These are phyloP conservation scores for Dolichomitus sp. DNA, from an alignment of 2,888 invertebrate species.

Conservation along the genomic window DNA sequence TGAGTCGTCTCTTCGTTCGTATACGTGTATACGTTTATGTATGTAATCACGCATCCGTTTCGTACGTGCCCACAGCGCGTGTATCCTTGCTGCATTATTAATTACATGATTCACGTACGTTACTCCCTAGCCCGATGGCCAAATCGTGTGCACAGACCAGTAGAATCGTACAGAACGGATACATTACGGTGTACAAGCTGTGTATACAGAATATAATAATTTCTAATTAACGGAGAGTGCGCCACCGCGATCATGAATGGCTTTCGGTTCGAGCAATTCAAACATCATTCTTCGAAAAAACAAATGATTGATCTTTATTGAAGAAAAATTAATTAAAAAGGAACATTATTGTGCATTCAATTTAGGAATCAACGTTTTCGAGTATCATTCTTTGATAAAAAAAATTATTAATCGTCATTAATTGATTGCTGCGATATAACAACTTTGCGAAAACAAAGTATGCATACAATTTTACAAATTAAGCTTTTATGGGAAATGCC, in stretches of 20 bases:
- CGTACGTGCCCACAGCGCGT: conserved; percentile 81
- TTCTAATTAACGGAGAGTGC: conserved; percentile 30
- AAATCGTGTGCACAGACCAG: conserved; percentile 38
- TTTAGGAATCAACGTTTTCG: no score
- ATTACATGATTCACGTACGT: conserved; percentile 75
- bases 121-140: conserved; percentile 49
- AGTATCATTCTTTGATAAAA: no score
- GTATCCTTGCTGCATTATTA: conserved; percentile 84
- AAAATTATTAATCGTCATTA: no score
- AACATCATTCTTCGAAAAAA: neutral
- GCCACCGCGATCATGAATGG: neutral
- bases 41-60: conserved; percentile 62
- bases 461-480: neutral
- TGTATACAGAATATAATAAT: conserved; percentile 17
- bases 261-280: neutral
- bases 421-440: neutral
- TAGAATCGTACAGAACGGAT: conserved; percentile 35
- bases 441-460: neutral
- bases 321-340: no score
- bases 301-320: no score
- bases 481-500: neutral
- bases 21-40: neutral
- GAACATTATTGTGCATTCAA: no score
- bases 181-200: conserved; percentile 14
- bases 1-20: conserved; percentile 12